phyloP scores from a whole-genome alignment of 2,888 invertebrate genomes.

The Neria commutata region DNA sequence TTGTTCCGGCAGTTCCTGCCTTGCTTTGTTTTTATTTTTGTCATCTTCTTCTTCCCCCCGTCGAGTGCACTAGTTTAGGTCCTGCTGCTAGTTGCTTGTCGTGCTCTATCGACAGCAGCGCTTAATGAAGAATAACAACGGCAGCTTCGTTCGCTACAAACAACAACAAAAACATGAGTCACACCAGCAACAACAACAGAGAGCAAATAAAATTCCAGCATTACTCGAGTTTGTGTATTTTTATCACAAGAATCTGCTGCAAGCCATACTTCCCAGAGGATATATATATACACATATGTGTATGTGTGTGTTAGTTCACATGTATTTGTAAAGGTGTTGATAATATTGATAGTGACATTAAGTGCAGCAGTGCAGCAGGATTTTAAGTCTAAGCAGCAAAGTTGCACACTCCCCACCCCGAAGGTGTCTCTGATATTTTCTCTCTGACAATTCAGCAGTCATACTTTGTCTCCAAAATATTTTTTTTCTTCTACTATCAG shows the following conservation, averaged over 20 bases:
- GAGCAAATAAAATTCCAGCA: neutral
- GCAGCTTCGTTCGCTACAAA: neutral
- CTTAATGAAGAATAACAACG: constrained; percentile 14
- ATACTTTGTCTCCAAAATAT: too few species aligned
- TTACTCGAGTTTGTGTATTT: too few species aligned
- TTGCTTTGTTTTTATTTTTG: neutral
- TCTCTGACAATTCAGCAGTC: too few species aligned
- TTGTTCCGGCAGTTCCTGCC: neutral
- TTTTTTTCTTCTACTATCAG: too few species aligned
- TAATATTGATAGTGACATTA: constrained; percentile 14
- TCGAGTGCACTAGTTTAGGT: too few species aligned
- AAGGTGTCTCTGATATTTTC: too few species aligned
- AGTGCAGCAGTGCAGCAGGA: neutral
- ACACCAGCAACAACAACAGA: too few species aligned
- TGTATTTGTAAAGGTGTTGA: neutral
- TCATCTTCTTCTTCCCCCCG: neutral
- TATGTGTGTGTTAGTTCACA: neutral
- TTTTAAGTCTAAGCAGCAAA: neutral
- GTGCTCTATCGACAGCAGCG: constrained; percentile 4
- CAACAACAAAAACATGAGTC: too few species aligned
- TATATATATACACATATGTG: neutral
- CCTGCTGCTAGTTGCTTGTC: too few species aligned
- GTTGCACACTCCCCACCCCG: too few species aligned
- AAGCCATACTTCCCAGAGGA: neutral
- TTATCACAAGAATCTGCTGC: too few species aligned